A percentile compares a stretch with the other conserved stretches of the same genome.
These are phyloP conservation scores for Pan troglodytes DNA, from an alignment of 2,113 vertebrate species.

Conservation along the genomic window DNA sequence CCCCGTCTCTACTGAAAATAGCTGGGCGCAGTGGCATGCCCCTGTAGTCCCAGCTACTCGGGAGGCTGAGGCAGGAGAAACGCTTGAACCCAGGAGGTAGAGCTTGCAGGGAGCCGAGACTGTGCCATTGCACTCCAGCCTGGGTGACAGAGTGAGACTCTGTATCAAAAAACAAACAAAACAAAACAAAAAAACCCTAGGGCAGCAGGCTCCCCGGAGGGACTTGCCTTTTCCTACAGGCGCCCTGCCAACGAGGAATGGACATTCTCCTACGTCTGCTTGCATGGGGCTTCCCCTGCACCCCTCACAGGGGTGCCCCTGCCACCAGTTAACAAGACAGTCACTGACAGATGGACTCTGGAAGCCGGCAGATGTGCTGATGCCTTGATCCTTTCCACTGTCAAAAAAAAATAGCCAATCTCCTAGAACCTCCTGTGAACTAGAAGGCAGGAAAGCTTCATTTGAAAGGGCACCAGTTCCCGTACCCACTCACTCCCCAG, in stretches of 20 bases:
- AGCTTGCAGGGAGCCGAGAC: too few relatives aligned
- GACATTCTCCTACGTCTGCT: neutral
- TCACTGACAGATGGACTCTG: neutral
- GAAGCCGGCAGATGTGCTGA: neutral
- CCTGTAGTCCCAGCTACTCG: too few relatives aligned
- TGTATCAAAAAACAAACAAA: too few relatives aligned
- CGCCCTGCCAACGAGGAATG: fast-evolving
- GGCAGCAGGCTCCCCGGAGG: neutral
- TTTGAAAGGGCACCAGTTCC: neutral
- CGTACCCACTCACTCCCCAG: neutral
- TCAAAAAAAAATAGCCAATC: neutral
- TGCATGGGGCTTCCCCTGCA: neutral
- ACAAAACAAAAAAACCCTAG: neutral
- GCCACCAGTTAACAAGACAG: neutral
- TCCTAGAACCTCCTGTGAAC: neutral
- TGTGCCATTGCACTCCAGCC: too few relatives aligned
- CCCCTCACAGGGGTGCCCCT: fast-evolving
- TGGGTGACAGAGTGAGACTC: too few relatives aligned
- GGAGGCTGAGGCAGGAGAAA: too few relatives aligned
- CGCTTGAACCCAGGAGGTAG: too few relatives aligned
- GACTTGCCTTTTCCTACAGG: neutral
- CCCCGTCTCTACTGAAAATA: too few relatives aligned
- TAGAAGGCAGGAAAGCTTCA: neutral
- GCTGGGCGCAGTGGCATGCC: fast-evolving
- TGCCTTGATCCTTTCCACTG: neutral